Evolutionary conservation across 2,113 vertebrate species (phyloP), one percentile per base, ranked within the genome.

Genomic region (Chlamydotis undulata): DNA sequence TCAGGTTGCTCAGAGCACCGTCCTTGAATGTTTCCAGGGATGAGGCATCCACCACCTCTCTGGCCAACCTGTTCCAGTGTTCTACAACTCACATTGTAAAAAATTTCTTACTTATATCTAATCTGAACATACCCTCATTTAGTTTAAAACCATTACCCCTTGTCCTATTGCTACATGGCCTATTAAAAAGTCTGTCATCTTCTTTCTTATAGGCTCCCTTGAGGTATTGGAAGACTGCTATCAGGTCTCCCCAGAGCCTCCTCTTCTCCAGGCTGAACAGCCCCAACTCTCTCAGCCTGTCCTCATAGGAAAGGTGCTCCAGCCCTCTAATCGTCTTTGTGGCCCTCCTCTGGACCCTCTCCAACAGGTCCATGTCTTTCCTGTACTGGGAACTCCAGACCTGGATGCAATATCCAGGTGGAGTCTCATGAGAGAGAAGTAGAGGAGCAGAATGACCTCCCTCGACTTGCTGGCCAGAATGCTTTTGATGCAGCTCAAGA

Each of bases 401-500:
- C 0, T 57, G 21, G 22, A 43, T 1, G 2, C 6, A 33, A 7
- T 57, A 15, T 59, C 7, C n/a, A 59, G 45, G 19, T 14, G 12
- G 9, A 7, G 4, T 69, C 10, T 93, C 45, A 37, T 3, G 1
- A 4, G 12, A n/a, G 3, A 1, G 2, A 5, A 80, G 24, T 1
- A 8, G 1, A 77, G 16, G 4, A 8, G 10, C 1, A 16, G 16
- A 50, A 64, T 52, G 15, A 33, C 4, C 2, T 24, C 14, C 15
- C 1, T 21, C 0, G 0, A 69, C 16, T 14, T 24, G 3, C 6
- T 39, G 55, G 16, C 6, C 50, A 50, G 0, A 0, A 3, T 56
- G 2, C 8, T 33, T 60, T 52, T 56, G 2, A 52, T 24, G 22
- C 22, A 74, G 12, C 28, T 22, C 35, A 74, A 25, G 35, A 83